These are phyloP conservation scores for Hydrotaea diabolus DNA, from an alignment of 2,888 invertebrate genomes.

Conservation along the genomic window DNA sequence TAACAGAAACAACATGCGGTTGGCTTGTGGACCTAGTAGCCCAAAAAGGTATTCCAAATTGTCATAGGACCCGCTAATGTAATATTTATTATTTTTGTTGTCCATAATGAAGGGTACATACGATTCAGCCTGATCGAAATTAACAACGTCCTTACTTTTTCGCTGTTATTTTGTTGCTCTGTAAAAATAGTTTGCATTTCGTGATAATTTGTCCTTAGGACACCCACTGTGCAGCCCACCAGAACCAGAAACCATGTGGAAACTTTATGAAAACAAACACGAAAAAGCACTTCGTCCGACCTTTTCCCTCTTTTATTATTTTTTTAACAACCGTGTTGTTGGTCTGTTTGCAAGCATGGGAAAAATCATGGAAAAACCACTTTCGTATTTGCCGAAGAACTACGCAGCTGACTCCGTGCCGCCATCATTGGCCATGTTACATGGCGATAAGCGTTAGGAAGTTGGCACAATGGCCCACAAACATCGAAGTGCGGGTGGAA, in stretches of 20 bases:
- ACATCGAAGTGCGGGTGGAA: neutral
- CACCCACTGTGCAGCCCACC: conserved; percentile 7
- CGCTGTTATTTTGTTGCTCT: no score
- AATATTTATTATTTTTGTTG: no score
- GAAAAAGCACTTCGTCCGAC: conserved; percentile 63
- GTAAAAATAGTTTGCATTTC: no score
- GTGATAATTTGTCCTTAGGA: neutral
- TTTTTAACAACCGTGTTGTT: neutral
- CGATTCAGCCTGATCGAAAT: no score
- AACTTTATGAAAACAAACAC: conserved; percentile 64
- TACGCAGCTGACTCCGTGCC: conserved; percentile 24
- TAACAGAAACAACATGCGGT: no score
- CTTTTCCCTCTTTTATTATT: neutral
- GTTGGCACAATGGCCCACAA: conserved; percentile 40
- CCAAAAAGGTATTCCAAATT: no score
- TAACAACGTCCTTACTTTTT: no score
- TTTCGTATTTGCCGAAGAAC: conserved; percentile 44
- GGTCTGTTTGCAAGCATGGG: conserved; percentile 17
- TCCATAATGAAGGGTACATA: no score
- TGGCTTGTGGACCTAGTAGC: no score
- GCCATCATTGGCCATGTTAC: conserved; percentile 64
- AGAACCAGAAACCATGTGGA: conserved; percentile 25
- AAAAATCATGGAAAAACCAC: conserved; percentile 27
- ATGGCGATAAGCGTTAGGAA: conserved; percentile 65
- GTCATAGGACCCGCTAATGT: no score